These are phyloP conservation scores for Globia sparganii DNA, from an alignment of 2,888 invertebrate species.

Conservation along the genomic window DNA sequence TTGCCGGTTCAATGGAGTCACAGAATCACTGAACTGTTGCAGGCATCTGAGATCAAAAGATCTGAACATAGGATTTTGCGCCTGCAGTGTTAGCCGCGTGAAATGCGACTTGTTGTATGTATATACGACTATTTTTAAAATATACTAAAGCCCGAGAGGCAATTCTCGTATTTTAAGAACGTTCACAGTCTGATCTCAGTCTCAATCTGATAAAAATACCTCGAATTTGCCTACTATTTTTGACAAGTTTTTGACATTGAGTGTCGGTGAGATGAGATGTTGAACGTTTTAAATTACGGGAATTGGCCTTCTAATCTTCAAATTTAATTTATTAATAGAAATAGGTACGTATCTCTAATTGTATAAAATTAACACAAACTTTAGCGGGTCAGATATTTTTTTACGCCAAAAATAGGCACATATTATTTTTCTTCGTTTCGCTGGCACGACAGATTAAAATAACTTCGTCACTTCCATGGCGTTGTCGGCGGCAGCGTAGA, in stretches of 20 bases:
- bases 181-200: neutral
- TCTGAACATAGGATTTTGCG: conserved; percentile 61
- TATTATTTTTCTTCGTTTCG: neutral
- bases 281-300: too few relatives aligned
- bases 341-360: neutral
- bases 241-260: neutral
- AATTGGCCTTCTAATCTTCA: neutral
- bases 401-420: neutral
- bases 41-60: conserved; percentile 78
- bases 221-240: neutral
- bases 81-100: conserved; percentile 59
- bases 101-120: conserved; percentile 3
- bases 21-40: conserved; percentile 70
- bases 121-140: neutral
- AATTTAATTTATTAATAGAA: neutral
- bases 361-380: neutral
- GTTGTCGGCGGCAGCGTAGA: too few relatives aligned
- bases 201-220: neutral
- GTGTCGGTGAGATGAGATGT: neutral
- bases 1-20: conserved; percentile 76
- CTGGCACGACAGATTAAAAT: too few relatives aligned
- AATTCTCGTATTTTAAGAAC: neutral
- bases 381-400: neutral
- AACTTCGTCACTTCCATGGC: too few relatives aligned
- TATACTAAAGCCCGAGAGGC: neutral